A percentile compares a stretch with the other conserved stretches of the same genome.
phyloP scores from a whole-genome alignment of 2,888 invertebrate species.

The Anthophora plumipes region DNA sequence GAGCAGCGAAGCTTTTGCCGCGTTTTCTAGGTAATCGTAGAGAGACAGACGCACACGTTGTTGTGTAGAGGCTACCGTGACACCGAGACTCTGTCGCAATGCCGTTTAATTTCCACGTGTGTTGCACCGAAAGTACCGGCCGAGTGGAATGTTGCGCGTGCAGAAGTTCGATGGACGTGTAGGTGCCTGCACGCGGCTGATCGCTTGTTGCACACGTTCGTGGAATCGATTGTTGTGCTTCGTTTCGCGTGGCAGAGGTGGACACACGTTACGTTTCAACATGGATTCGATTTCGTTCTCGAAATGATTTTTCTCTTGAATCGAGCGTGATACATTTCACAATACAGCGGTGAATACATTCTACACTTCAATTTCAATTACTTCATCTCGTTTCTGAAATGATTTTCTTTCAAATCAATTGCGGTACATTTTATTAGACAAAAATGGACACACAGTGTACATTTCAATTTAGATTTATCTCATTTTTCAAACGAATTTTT shows the following conservation, averaged over 20 bases:
- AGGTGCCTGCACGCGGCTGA: slow-evolving; percentile 20
- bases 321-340: too few species aligned
- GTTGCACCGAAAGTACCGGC: slow-evolving; percentile 53
- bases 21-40: slow-evolving; percentile 60
- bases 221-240: slow-evolving; percentile 36
- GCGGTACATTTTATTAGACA: too few species aligned
- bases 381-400: too few species aligned
- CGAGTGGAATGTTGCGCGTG: slow-evolving; percentile 46
- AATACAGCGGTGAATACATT: too few species aligned
- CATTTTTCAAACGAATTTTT: too few species aligned
- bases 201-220: slow-evolving; percentile 48
- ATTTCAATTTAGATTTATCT: too few species aligned
- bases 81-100: slow-evolving; percentile 23
- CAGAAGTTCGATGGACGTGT: slow-evolving; percentile 34
- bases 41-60: background rate
- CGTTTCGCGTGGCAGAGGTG: background rate
- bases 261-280: background rate
- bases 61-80: slow-evolving; percentile 8
- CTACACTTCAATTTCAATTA: too few species aligned
- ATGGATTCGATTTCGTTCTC: too few species aligned
- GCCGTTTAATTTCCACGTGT: slow-evolving; percentile 65
- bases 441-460: too few species aligned
- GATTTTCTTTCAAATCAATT: too few species aligned
- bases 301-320: too few species aligned
- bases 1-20: slow-evolving; percentile 35